Evolutionary conservation across 2,888 invertebrate genomes (phyloP), one percentile per base, ranked within the genome.

Genomic region (Lasioglossum zephyrum): DNA sequence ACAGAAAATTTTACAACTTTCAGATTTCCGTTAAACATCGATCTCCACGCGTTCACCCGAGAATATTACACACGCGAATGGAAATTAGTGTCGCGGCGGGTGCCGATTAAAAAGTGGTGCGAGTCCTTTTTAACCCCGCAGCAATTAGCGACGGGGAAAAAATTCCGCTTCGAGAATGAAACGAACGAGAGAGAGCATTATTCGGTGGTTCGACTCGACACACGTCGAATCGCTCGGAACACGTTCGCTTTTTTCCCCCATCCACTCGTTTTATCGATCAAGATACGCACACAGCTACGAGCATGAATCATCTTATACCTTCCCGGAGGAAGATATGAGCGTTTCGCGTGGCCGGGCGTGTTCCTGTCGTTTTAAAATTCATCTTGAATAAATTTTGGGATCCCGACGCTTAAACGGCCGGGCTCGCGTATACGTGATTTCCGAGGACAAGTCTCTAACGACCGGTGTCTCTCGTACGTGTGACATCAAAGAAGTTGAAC

Each of bases 251-350:
- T 16, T 39, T 47, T 49, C 16, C 22, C n/a, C 39, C 22, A 26
- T 22, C 66, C 36, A n/a, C n/a, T 39, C 39, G 41, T 69, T 80
- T 80, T 76, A 80, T 80, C 44, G 80, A 70, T 76, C 77, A 77
- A 60, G 57, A 47, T 41, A 66, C 77, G 69, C 77, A 66, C 69
- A 53, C 70, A 13, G 13, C 57, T 16, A 77, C 57, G n/a, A 26
- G 36, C 44, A 47, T 47, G 70, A 81, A 70, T 80, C 77, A 36
- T 76, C 60, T 77, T 26, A 11, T 44, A 36, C 31, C 57, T 26
- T 31, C n/a, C 44, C 31, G 16, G 9, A 76, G 53, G 31, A 18
- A 4, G 57, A 57, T 57, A 47, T 39, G n/a, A 53, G n/a, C 22
- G 70, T 36, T 49, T 72, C 39, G n/a, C 79, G 57, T 18, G 36